Conservation (phyloP, 2,797 vertebrate species). For the Cossypha caffra region DNA sequence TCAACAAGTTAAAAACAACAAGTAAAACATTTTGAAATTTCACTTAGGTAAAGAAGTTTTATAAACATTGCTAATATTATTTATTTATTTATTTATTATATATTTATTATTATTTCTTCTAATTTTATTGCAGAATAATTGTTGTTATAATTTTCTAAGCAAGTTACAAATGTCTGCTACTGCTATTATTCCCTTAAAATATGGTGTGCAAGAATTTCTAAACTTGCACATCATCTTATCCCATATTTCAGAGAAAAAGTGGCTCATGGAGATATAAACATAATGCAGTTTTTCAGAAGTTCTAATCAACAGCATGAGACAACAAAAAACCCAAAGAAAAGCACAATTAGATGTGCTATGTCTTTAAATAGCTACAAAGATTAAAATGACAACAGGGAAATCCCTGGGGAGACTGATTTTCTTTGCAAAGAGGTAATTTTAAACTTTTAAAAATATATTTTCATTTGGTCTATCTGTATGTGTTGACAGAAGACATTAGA, state of each 20-base stretch:
- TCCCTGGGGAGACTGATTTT: background rate
- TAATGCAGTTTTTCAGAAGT: background rate
- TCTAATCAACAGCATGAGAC: background rate
- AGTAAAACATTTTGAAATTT: background rate
- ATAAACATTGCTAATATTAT: background rate
- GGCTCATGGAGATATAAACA: background rate
- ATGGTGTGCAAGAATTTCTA: background rate
- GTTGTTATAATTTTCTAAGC: background rate
- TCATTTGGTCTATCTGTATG: background rate
- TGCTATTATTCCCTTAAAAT: background rate
- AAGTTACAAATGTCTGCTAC: background rate
- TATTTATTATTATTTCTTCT: background rate
- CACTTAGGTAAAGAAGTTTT: background rate
- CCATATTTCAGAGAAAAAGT: background rate
- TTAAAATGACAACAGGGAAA: background rate
- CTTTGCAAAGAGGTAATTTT: background rate
- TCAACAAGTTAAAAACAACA: background rate
- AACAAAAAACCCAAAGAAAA: background rate
- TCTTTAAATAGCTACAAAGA: background rate
- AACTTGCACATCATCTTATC: background rate
- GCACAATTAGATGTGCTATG: background rate
- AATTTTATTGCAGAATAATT: background rate
- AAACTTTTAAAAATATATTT: background rate
- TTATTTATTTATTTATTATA: background rate
- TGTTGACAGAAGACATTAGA: background rate